Evolutionary conservation across 1,140 invertebrate species (phyloP), one percentile per base, ranked within the genome.

Genomic region (Asbolus verrucosus): DNA sequence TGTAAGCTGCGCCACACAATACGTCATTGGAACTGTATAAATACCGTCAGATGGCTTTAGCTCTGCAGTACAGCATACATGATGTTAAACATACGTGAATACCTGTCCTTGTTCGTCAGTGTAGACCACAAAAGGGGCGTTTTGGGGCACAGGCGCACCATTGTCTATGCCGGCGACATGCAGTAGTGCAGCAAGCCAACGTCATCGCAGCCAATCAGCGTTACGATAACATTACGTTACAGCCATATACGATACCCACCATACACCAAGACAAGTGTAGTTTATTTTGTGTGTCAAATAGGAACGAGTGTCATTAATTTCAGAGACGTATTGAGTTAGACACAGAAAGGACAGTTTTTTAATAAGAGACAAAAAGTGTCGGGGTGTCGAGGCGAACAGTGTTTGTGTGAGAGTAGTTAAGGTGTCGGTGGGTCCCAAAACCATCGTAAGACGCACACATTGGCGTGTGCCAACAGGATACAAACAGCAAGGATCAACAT

Each of bases 91-190:
- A 77, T 73, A 79, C 75, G 82, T 85, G 83, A 86, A 85, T 95
- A 96, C 94, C 94, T 96, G 94, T 89, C 92, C 93, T 87, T 93
- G 92, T 83, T 92, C 92, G 87, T 95, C 94, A 88, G 93, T 95
- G 91, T 95, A 96, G 87, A 94, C 91, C 86, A 96, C 93, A 89
- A 91, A 94, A 85, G 92, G 90, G 86, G 92, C 92, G 86, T 95
- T 95, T 87, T 86, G 85, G 82, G 92, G 89, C 83, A 93, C 87
- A 86, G 77, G 76, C 76, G 75, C 75, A 77, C 80, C 80, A 81
- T 77, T 81, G 79, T 79, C 80, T 81, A 81, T 76, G 73, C 70
- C 77, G 78, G 76, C 77, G 75, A 76, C 79, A 81, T 79, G 77
- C 79, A 80, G 78, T 76, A 78, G 78, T 81, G 80, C 80, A 81